These are phyloP conservation scores for Anthopleura xanthogrammica DNA, from an alignment of 92 coral and sea anemone genomes.

Conservation along the genomic window DNA sequence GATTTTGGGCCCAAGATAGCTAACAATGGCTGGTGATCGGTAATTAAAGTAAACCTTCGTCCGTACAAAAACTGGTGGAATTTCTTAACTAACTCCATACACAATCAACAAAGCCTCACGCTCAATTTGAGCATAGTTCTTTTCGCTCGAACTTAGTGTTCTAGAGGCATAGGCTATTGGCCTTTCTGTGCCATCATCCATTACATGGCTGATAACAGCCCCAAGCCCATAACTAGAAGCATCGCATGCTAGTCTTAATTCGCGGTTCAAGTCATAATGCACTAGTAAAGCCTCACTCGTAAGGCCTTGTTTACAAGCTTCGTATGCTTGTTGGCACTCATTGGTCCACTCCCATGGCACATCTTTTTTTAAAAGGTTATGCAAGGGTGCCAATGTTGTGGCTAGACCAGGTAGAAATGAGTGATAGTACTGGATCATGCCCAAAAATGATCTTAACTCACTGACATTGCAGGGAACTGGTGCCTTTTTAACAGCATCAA, in stretches of 20 bases:
- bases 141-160: constrained; percentile 37
- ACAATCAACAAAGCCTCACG: constrained; percentile 44
- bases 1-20: constrained; percentile 49
- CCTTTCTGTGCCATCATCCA: constrained; percentile 53
- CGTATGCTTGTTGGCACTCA: constrained; percentile 33
- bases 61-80: constrained; percentile 46
- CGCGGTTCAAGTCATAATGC: constrained; percentile 44
- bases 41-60: constrained; percentile 41
- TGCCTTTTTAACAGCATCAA: constrained; percentile 51
- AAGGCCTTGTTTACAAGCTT: constrained; percentile 40
- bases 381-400: constrained; percentile 52
- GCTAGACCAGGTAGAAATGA: constrained; percentile 51
- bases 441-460: constrained; percentile 57
- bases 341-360: constrained; percentile 33
- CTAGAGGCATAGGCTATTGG: constrained; percentile 58
- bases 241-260: constrained; percentile 39
- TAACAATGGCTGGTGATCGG: constrained; percentile 56
- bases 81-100: constrained; percentile 34
- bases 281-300: constrained; percentile 40
- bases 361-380: constrained; percentile 39
- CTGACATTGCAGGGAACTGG: constrained; percentile 53
- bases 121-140: constrained; percentile 43
- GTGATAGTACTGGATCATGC: constrained; percentile 54
- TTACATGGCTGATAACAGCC: constrained; percentile 41
- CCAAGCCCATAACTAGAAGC: constrained; percentile 55